Evolutionary conservation across 2,888 invertebrate species (phyloP).

Genomic region (Leucophenga montana): DNA sequence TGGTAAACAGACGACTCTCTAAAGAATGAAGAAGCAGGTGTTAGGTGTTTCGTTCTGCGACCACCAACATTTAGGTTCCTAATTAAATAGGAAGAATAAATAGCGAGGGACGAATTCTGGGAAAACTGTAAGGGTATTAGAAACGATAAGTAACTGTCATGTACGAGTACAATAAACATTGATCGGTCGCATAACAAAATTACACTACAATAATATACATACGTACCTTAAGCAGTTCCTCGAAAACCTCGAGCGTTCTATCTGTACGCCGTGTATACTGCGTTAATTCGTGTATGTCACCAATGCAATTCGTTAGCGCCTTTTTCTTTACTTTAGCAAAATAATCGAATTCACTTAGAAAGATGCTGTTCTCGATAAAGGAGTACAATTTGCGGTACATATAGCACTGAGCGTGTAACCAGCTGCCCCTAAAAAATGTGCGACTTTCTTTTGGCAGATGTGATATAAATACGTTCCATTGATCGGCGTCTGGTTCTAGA

Average conservation of each 20-base stretch:
- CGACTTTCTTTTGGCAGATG: conserved; percentile 69
- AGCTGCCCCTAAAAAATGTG: conserved; percentile 83
- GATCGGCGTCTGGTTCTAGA: conserved; percentile 61
- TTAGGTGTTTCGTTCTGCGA: too few species aligned
- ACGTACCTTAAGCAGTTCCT: conserved; percentile 41
- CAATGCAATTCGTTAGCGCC: conserved; percentile 73
- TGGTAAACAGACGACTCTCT: too few species aligned
- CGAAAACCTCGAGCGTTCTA: conserved; percentile 36
- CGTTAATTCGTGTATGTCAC: conserved; percentile 51
- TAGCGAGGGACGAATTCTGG: too few species aligned
- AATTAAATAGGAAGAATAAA: too few species aligned
- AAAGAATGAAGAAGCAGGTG: too few species aligned
- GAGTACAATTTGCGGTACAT: conserved; percentile 84
- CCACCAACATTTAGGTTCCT: too few species aligned
- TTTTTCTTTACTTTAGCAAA: conserved; percentile 83
- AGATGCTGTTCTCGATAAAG: conserved; percentile 77
- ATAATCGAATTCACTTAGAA: conserved; percentile 81
- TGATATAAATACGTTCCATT: conserved; percentile 74
- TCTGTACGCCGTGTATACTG: conserved; percentile 45
- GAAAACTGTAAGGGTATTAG: too few species aligned
- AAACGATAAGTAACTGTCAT: too few species aligned
- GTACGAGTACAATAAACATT: too few species aligned
- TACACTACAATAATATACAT: too few species aligned
- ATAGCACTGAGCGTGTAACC: conserved; percentile 94
- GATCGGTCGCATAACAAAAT: too few species aligned